Evolutionary conservation across 2,797 vertebrate species (phyloP).

Genomic region (Antrozous pallidus): DNA sequence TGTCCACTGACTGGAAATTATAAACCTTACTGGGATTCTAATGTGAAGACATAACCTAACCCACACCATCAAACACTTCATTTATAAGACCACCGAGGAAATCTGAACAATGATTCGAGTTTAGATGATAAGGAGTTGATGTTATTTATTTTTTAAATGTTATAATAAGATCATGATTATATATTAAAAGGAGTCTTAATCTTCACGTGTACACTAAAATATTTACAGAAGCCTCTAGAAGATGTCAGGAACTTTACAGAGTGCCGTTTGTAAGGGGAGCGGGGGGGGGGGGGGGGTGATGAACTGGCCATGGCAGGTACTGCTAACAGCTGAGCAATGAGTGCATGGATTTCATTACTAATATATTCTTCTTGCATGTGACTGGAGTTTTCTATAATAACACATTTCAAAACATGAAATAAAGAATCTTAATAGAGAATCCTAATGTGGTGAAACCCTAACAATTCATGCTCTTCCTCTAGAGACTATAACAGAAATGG

Average conservation of each 20-base stretch:
- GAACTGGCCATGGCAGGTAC: background rate
- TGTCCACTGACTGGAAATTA: background rate
- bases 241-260: background rate
- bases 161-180: background rate
- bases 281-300: background rate
- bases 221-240: background rate
- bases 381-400: background rate
- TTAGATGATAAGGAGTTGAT: background rate
- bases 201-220: background rate
- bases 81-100: background rate
- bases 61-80: background rate
- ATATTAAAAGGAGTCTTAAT: background rate
- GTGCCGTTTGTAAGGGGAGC: accelerated
- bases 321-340: background rate
- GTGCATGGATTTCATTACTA: background rate
- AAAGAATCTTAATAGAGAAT: background rate
- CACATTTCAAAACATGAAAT: background rate
- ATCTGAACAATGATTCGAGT: background rate
- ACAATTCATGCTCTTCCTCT: background rate
- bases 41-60: background rate
- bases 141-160: background rate
- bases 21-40: background rate
- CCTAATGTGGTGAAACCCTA: background rate
- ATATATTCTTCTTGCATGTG: background rate
- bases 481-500: background rate